Evolutionary conservation across 2,888 invertebrate species (phyloP).

Genomic region (Argyresthia goedartella): DNA sequence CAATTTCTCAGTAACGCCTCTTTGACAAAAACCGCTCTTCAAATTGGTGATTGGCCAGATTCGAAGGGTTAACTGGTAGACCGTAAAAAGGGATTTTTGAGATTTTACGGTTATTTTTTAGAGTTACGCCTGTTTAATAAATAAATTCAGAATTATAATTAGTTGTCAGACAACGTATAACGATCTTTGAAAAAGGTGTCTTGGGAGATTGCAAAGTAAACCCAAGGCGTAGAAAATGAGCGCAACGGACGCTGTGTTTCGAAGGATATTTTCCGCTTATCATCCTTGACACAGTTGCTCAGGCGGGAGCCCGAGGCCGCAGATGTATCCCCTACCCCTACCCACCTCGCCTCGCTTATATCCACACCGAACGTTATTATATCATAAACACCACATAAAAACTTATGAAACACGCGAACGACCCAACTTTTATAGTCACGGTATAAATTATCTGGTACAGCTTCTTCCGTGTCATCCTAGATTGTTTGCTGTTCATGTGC

Average conservation of each 20-base stretch:
- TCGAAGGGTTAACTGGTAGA: no score
- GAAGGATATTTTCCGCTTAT: conserved; percentile 46
- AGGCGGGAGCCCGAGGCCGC: no score
- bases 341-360: no score
- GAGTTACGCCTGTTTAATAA: no score
- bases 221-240: conserved; percentile 11
- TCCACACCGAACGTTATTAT: background rate
- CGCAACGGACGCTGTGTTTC: conserved; percentile 24
- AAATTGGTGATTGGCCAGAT: no score
- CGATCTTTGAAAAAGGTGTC: background rate
- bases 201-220: conserved; percentile 12
- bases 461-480: background rate
- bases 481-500: background rate
- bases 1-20: no score
- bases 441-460: background rate
- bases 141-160: no score
- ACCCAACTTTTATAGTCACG: conserved; percentile 1
- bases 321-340: no score
- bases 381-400: conserved; percentile 4
- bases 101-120: no score
- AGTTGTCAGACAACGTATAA: no score
- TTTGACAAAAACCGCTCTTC: no score
- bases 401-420: background rate
- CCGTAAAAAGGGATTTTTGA: no score
- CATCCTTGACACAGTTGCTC: conserved; percentile 40